These are phyloP conservation scores for Hylyphantes graminicola DNA, from an alignment of 1,140 invertebrate species.

Conservation along the genomic window DNA sequence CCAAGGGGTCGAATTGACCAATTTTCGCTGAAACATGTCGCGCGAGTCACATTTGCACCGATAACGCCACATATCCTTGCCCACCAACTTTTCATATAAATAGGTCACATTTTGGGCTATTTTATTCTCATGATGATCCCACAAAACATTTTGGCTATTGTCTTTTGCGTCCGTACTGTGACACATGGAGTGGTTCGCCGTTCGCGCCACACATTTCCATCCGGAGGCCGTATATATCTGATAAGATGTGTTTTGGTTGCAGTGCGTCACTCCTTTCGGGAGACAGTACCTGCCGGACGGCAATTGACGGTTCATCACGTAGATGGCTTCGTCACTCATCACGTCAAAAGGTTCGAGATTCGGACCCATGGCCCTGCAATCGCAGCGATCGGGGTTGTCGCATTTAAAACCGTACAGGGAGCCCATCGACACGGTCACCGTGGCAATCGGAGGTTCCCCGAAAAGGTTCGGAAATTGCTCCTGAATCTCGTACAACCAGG, in stretches of 20 bases:
- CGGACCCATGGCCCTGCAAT: not conserved
- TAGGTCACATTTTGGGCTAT: not conserved
- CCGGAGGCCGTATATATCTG: not conserved
- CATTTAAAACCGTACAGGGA: no score
- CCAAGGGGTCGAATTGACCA: no score
- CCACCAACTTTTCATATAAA: not conserved
- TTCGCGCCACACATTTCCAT: not conserved
- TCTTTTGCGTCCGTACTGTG: not conserved
- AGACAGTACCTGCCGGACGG: not conserved
- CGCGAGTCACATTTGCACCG: slow-evolving; percentile 22
- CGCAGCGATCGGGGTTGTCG: no score
- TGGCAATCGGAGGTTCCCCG: no score
- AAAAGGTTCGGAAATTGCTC: not conserved
- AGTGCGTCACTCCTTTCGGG: not conserved
- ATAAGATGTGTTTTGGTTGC: slow-evolving; percentile 1
- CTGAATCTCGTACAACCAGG: not conserved
- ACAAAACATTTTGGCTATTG: not conserved
- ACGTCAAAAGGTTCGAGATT: not conserved
- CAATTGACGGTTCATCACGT: not conserved
- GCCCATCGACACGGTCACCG: no score
- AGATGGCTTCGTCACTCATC: no score
- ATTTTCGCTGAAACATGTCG: no score
- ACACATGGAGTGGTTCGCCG: not conserved
- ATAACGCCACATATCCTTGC: not conserved
- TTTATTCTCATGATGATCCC: not conserved